Percentiles rank a stretch among this genome's conserved stretches.
Evolutionary conservation across 2,888 invertebrate genomes (phyloP).

Genomic region (Neocrepidodera transversa): DNA sequence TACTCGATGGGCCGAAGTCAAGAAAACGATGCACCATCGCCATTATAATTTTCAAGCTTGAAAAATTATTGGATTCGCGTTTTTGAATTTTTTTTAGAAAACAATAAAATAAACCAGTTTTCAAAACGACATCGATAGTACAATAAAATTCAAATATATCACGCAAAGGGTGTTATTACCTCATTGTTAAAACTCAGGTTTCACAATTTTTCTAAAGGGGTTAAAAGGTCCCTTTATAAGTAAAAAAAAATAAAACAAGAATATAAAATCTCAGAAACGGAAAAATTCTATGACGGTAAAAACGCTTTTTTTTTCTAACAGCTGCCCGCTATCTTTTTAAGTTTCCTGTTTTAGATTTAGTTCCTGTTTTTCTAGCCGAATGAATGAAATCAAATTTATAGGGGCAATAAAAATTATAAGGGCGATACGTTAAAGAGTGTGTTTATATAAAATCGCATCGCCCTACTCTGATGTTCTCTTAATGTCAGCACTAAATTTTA

Average conservation of each 20-base stretch:
- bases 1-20: no score
- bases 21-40: no score
- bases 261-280: not conserved
- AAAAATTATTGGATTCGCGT: no score
- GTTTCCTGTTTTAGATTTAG: slow-evolving; percentile 35
- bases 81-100: no score
- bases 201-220: not conserved
- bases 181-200: not conserved
- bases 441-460: slow-evolving; percentile 13
- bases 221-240: not conserved
- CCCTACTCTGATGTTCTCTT: slow-evolving; percentile 15
- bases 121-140: no score
- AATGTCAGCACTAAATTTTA: slow-evolving; percentile 8
- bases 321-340: slow-evolving; percentile 20
- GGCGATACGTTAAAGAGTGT: slow-evolving; percentile 11
- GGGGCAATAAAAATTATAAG: slow-evolving; percentile 33
- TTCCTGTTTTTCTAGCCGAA: slow-evolving; percentile 36
- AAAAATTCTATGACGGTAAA: not conserved
- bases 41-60: no score
- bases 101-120: no score
- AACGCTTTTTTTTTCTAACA: not conserved
- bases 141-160: not conserved
- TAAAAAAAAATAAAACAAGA: no score
- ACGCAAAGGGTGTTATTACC: not conserved
- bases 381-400: slow-evolving; percentile 34